These are phyloP conservation scores for Linnaemya tessellans DNA, from an alignment of 2,888 invertebrate species.

Conservation along the genomic window DNA sequence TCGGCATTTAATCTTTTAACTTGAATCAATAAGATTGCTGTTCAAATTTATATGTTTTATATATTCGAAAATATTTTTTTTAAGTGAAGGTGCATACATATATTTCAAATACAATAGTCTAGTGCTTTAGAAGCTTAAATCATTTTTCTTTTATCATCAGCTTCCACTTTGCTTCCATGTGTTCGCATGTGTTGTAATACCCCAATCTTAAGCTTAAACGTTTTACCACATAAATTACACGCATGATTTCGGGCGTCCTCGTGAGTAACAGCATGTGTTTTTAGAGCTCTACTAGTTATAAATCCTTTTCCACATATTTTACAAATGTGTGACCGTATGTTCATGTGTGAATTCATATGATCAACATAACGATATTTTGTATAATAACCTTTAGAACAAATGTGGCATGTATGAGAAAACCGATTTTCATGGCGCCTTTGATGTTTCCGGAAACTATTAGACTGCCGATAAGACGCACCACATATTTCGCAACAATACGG, in stretches of 20 bases:
- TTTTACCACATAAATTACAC: constrained; percentile 66
- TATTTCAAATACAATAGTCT: not conserved
- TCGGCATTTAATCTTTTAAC: too few species aligned
- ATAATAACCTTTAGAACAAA: constrained; percentile 70
- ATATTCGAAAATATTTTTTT: not conserved
- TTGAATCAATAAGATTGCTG: too few species aligned
- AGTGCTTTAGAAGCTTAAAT: constrained; percentile 14
- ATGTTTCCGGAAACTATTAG: constrained; percentile 58
- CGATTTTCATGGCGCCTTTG: constrained; percentile 61
- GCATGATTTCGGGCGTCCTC: constrained; percentile 64
- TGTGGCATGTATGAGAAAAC: constrained; percentile 62
- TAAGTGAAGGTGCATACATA: too few species aligned
- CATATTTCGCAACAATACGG: constrained; percentile 70
- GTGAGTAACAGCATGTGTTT: constrained; percentile 62
- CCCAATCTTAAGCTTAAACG: constrained; percentile 62
- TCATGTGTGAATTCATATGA: constrained; percentile 69
- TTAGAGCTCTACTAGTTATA: constrained; percentile 59
- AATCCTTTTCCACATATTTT: constrained; percentile 64
- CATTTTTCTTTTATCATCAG: constrained; percentile 41
- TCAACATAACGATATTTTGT: constrained; percentile 57
- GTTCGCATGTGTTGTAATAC: constrained; percentile 64
- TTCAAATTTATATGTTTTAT: too few species aligned
- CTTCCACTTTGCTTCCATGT: constrained; percentile 59
- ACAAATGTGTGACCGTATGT: constrained; percentile 63
- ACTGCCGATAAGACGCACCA: constrained; percentile 56